These are phyloP conservation scores for Morpho deidamia DNA, from an alignment of 2,888 invertebrate genomes.

Conservation along the genomic window DNA sequence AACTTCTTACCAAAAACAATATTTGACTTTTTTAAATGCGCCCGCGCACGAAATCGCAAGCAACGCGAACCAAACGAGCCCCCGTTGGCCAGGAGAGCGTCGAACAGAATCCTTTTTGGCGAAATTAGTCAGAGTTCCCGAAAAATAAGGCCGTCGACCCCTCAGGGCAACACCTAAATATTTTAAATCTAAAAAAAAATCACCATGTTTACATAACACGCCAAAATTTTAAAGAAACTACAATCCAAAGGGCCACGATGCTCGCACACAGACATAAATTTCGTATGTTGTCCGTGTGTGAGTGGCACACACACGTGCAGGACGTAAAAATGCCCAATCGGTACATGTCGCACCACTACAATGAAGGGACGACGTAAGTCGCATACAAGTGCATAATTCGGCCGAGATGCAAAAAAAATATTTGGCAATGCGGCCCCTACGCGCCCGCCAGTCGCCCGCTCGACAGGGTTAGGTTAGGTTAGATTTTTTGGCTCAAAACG, in stretches of 20 bases:
- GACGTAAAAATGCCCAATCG: conserved; percentile 71
- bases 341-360: conserved; percentile 77
- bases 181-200: conserved; percentile 61
- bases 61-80: conserved; percentile 37
- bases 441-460: conserved; percentile 77
- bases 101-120: conserved; percentile 56
- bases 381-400: conserved; percentile 79
- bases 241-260: conserved; percentile 54
- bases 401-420: conserved; percentile 79
- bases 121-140: conserved; percentile 75
- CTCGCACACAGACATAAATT: conserved; percentile 64
- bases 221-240: conserved; percentile 67
- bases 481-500: conserved; percentile 78
- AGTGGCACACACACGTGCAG: conserved; percentile 60
- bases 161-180: conserved; percentile 68
- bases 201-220: conserved; percentile 73
- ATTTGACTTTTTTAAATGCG: conserved; percentile 37
- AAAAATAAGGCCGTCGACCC: conserved; percentile 70
- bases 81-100: conserved; percentile 39
- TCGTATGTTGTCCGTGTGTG: conserved; percentile 57
- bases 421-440: conserved; percentile 79
- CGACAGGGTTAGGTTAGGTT: conserved; percentile 78
- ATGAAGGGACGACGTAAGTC: conserved; percentile 77
- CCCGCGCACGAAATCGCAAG: conserved; percentile 37
- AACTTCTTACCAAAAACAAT: conserved; percentile 25